phyloP scores from a whole-genome alignment of 2,888 invertebrate genomes.

The Drosophila stalkeri region DNA sequence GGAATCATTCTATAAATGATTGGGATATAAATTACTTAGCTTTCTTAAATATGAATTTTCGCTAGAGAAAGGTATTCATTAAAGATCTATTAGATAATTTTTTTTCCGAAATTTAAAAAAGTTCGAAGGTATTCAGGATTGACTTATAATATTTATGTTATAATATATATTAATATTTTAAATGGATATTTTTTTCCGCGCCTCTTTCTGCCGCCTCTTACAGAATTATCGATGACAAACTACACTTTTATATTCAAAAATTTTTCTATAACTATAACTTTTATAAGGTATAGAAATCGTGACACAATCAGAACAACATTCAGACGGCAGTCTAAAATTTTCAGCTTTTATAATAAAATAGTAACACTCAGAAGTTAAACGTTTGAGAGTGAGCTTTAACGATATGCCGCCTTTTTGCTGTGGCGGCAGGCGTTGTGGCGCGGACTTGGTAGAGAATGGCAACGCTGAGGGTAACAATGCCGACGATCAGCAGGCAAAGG shows the following conservation, averaged over 20 bases:
- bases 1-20: background rate
- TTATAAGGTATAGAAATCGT: no score
- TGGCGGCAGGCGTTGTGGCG: constrained; percentile 63
- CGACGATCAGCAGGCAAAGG: background rate
- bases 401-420: constrained; percentile 71
- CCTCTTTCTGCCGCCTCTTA: no score
- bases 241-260: no score
- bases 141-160: background rate
- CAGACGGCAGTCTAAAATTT: background rate
- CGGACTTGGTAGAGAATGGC: constrained; percentile 36
- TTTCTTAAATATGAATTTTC: background rate
- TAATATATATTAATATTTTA: background rate
- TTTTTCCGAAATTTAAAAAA: background rate
- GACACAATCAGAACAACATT: background rate
- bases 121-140: background rate
- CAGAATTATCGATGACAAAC: no score
- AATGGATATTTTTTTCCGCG: no score
- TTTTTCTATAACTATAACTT: no score
- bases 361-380: constrained; percentile 1
- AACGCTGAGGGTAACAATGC: background rate
- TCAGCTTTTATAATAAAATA: background rate
- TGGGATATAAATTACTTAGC: background rate
- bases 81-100: background rate
- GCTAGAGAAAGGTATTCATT: background rate
- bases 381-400: background rate